These are phyloP conservation scores for Liasis olivaceus DNA, from an alignment of 2,797 vertebrate genomes.

Conservation along the genomic window DNA sequence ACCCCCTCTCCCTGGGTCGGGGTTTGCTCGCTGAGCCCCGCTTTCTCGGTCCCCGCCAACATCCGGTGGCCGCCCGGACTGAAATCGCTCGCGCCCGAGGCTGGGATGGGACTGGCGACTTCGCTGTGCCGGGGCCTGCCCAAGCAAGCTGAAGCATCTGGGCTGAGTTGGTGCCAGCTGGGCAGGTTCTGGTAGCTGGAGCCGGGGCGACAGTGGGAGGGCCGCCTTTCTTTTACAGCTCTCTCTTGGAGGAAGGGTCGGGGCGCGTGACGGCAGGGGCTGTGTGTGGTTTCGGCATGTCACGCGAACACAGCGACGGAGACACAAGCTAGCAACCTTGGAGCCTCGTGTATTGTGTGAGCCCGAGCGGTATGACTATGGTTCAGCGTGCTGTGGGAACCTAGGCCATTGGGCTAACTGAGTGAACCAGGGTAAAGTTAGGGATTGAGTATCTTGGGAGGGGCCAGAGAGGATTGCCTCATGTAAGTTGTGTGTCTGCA, in stretches of 20 bases:
- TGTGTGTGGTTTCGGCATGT: background rate
- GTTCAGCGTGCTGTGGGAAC: background rate
- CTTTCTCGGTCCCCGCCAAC: no score
- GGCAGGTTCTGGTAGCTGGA: background rate
- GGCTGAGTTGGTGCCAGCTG: background rate
- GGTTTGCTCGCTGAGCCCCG: no score
- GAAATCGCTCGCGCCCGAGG: no score
- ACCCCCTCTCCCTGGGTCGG: no score
- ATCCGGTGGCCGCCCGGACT: no score
- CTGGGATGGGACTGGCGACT: no score
- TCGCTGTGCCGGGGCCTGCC: no score
- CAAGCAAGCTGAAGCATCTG: no score
- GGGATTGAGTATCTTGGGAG: background rate
- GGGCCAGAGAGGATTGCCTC: background rate
- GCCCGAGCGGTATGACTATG: background rate
- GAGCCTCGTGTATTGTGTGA: background rate
- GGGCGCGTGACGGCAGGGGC: no score
- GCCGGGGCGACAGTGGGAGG: background rate
- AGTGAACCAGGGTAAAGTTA: background rate
- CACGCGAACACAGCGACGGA: background rate
- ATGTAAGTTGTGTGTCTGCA: background rate
- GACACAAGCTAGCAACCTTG: background rate
- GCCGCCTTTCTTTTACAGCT: background rate
- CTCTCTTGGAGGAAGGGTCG: background rate
- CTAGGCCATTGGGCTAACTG: background rate